Percentiles rank a stretch among this genome's conserved stretches.
Evolutionary conservation across 2,113 vertebrate genomes (phyloP).

Genomic region (Urocitellus parryii): DNA sequence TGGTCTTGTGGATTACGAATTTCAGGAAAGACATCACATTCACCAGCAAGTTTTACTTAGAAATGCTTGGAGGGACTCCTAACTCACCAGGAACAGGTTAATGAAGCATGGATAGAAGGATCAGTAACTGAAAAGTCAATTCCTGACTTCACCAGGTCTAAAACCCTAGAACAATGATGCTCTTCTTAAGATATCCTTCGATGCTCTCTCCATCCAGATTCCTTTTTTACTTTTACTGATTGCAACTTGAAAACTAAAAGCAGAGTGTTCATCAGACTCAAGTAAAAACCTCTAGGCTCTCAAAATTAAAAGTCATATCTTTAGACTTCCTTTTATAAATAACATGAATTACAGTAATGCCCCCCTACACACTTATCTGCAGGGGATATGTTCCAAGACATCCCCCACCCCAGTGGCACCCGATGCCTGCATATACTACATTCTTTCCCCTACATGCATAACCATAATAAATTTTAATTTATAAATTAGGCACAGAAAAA

Average conservation of each 20-base stretch:
- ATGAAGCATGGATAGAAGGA: neutral
- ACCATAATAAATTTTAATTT: neutral
- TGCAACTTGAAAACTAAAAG: slow-evolving; percentile 60
- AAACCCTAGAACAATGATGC: neutral
- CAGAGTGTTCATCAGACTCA: slow-evolving; percentile 21
- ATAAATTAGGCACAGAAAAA: neutral
- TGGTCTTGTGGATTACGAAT: neutral
- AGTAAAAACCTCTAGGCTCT: neutral
- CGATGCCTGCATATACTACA: no score
- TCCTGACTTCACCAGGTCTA: neutral
- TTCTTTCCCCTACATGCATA: neutral
- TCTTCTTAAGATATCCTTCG: neutral
- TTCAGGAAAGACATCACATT: neutral
- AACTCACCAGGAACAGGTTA: neutral
- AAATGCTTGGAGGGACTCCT: neutral
- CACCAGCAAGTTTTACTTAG: neutral
- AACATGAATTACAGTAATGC: neutral
- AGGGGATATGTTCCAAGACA: neutral
- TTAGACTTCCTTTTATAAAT: neutral
- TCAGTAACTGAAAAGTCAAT: neutral
- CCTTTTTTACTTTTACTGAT: neutral
- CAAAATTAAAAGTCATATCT: neutral
- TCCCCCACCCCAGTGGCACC: no score
- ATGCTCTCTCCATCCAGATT: neutral
- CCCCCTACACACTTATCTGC: no score